A percentile compares a stretch with the other conserved stretches of the same genome.
Conservation (phyloP, 92 coral and sea anemone genomes). For the Phymanthus crucifer region DNA sequence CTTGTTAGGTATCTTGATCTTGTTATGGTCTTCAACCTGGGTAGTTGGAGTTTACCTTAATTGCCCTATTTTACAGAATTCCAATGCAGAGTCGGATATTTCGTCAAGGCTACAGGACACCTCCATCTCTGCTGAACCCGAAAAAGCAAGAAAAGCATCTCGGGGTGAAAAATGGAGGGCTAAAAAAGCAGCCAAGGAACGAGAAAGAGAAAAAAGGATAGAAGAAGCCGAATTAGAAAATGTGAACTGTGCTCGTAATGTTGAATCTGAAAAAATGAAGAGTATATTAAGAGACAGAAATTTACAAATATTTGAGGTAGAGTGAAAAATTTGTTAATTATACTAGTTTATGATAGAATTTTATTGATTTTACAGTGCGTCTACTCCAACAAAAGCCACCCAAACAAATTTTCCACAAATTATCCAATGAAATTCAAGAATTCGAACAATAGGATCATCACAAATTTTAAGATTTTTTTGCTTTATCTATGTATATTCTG, state of each 20-base stretch:
- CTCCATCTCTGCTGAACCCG: slow-evolving; percentile 31
- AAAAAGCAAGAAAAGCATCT: slow-evolving; percentile 52
- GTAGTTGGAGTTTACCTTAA: too few relatives aligned
- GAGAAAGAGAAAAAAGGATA: slow-evolving; percentile 85
- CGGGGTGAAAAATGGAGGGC: slow-evolving; percentile 90
- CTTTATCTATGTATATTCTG: too few relatives aligned
- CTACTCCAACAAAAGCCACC: too few relatives aligned
- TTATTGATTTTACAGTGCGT: too few relatives aligned
- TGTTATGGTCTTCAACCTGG: too few relatives aligned
- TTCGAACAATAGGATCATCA: too few relatives aligned
- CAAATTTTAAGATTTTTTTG: too few relatives aligned
- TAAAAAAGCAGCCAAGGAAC: slow-evolving; percentile 84
- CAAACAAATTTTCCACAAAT: too few relatives aligned
- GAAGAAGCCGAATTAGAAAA: slow-evolving; percentile 84
- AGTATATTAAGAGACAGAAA: slow-evolving; percentile 58
- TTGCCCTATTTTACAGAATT: slow-evolving; percentile 18
- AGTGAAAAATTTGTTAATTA: neutral
- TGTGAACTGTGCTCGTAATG: slow-evolving; percentile 79
- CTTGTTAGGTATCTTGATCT: too few relatives aligned
- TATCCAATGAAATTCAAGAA: too few relatives aligned
- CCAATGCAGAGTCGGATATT: slow-evolving; percentile 37
- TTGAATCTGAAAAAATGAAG: slow-evolving; percentile 76
- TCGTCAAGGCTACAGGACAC: slow-evolving; percentile 46
- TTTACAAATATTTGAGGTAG: slow-evolving; percentile 80
- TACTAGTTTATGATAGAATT: too few relatives aligned